Percentiles rank a stretch among this genome's conserved stretches.
Conservation (phyloP, 1,140 invertebrate genomes). For the Cherax destructor region DNA sequence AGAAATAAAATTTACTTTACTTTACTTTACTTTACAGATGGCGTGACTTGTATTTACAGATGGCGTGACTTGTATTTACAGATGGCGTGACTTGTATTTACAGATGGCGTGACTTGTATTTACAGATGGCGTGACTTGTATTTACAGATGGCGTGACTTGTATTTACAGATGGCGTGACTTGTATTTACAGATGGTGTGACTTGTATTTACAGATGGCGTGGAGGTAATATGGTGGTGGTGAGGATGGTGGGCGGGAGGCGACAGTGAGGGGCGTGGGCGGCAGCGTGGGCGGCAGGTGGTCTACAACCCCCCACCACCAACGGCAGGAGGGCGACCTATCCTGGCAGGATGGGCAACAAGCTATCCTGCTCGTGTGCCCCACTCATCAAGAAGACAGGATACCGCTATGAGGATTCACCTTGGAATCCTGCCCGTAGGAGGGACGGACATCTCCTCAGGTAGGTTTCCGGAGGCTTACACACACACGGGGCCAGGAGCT, state of each 20-base stretch:
- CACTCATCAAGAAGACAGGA: slow-evolving; percentile 86
- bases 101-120: too few relatives aligned
- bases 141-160: too few relatives aligned
- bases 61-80: too few relatives aligned
- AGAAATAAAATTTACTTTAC: too few relatives aligned
- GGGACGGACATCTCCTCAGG: slow-evolving; percentile 94
- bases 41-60: too few relatives aligned
- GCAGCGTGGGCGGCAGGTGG: neutral
- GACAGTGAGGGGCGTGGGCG: neutral
- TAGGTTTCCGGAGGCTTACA: slow-evolving; percentile 75
- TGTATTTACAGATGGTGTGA: too few relatives aligned
- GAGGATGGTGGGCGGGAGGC: slow-evolving; percentile 21
- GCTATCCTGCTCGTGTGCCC: slow-evolving; percentile 94
- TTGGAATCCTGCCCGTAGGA: slow-evolving; percentile 84
- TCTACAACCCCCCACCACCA: neutral
- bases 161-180: too few relatives aligned
- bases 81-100: too few relatives aligned
- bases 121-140: too few relatives aligned
- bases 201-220: neutral
- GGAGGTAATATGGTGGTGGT: slow-evolving; percentile 6
- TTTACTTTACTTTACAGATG: too few relatives aligned
- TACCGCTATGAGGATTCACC: slow-evolving; percentile 93
- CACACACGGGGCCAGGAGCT: too few relatives aligned
- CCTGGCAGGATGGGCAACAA: slow-evolving; percentile 90
- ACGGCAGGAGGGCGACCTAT: too few relatives aligned